Base-by-base conservation (phyloP, 1,140 invertebrate genomes). In the Drosophila nebulosa region DNA sequence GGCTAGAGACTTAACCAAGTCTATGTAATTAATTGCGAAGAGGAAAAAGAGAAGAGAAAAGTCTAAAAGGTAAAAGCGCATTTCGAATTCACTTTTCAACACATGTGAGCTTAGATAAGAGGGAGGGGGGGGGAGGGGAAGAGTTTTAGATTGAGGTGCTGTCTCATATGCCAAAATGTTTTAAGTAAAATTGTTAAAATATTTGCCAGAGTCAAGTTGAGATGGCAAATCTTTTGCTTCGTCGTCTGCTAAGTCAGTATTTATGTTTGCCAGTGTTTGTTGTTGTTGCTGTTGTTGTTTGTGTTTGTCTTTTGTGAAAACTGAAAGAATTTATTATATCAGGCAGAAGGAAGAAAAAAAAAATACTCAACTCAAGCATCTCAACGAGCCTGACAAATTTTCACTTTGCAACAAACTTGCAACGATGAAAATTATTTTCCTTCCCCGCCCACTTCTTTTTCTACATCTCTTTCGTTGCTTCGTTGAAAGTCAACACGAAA, bases 161-260 rank as follows among this genome's bases (percentile, higher is more conserved):
- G n/a, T 39, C 63, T 69, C 67, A 84, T 84, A 69, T 78, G 39
- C 64, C 63, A 60, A 66, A 79, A 86, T 88, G 74, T 88, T 86
- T 86, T 86, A 86, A 88, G 80, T 72, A 83, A 83, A 86, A 86
- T 86, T 86, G 83, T 80, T 86, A 76, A 86, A 86, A 86, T 88
- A 86, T 86, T 86, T 88, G 83, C 57, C 67, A 81, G 85, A 81
- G 85, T 68, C 62, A 72, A 88, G 84, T 88, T 88, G 83, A 88
- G 78, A 84, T 75, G 55, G 53, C 27, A 60, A 66, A 24, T 30
- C 24, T 12, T 16, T 7, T 16, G 5, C 26, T 2, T n/a, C n/a
- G 12, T 32, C 10, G 42, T 46, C 26, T 55, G 62, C 75, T 50
- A 57, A 70, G 74, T 86, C 67, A 65, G 77, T 80, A 84, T 85